phyloP scores from a whole-genome alignment of 2,888 invertebrate genomes.

The Tolmerus cingulatus region DNA sequence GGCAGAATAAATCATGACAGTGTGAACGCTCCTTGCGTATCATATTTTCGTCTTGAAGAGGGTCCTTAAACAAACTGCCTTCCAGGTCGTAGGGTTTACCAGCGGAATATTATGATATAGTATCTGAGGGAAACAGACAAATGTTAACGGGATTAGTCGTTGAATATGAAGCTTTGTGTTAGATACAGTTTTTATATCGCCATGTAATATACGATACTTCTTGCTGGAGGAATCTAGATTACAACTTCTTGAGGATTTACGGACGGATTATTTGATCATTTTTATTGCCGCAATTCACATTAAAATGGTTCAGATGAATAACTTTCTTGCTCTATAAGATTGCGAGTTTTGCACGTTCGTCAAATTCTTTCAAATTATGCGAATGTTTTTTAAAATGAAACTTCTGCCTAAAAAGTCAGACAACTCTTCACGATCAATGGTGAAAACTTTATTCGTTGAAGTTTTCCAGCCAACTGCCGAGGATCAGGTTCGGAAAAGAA shows the following conservation, averaged over 20 bases:
- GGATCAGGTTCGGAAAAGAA: too few relatives aligned
- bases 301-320: neutral
- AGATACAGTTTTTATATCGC: constrained; percentile 26
- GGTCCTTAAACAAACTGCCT: constrained; percentile 45
- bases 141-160: constrained; percentile 46
- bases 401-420: too few relatives aligned
- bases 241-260: constrained; percentile 29
- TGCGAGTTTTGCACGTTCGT: neutral
- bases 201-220: constrained; percentile 8
- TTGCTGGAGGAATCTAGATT: constrained; percentile 14
- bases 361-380: neutral
- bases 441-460: too few relatives aligned
- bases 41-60: constrained; percentile 46
- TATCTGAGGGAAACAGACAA: constrained; percentile 44
- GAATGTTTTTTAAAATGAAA: too few relatives aligned
- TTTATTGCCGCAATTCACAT: constrained; percentile 5
- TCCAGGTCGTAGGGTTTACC: constrained; percentile 42
- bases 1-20: constrained; percentile 45
- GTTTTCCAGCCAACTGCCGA: too few relatives aligned
- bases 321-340: neutral
- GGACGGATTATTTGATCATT: constrained; percentile 31
- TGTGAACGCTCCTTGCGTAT: constrained; percentile 44
- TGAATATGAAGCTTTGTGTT: constrained; percentile 29
- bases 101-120: constrained; percentile 40
- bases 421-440: too few relatives aligned